Evolutionary conservation across 2,797 vertebrate genomes (phyloP).

Genomic region (Crax fasciolata): DNA sequence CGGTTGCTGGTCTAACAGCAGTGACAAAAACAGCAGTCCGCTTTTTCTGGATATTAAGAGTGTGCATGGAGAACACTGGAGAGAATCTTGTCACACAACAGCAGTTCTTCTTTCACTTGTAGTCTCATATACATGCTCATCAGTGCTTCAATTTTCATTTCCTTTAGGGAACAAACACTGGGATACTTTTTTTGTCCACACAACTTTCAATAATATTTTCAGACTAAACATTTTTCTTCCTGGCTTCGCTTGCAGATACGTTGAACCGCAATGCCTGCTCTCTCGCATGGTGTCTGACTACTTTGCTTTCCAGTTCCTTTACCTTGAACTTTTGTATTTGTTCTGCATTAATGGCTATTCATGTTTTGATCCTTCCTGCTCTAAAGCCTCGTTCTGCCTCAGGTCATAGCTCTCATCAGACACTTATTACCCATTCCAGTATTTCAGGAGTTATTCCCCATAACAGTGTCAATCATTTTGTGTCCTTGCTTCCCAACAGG

Average conservation of each 20-base stretch:
- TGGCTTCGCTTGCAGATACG: background rate
- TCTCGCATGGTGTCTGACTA: background rate
- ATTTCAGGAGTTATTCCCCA: background rate
- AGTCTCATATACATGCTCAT: background rate
- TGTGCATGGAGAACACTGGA: background rate
- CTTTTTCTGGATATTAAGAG: background rate
- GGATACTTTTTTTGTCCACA: background rate
- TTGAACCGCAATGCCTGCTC: background rate
- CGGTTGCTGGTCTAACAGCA: background rate
- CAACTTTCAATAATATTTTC: background rate
- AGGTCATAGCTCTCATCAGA: background rate
- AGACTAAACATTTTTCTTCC: slow-evolving; percentile 1
- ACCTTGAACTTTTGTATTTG: background rate
- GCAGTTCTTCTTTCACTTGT: background rate
- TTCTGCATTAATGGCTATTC: background rate
- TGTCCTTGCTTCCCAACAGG: background rate
- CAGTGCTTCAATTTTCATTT: background rate
- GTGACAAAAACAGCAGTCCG: background rate
- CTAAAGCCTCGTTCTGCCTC: background rate
- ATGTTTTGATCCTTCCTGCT: slow-evolving; percentile 27
- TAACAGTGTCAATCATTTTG: background rate
- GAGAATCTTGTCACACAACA: background rate
- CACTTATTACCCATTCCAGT: background rate
- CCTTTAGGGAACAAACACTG: background rate
- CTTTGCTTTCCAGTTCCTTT: background rate